Conservation (phyloP, 2,113 vertebrate species). For the Megaleporinus macrocephalus region DNA sequence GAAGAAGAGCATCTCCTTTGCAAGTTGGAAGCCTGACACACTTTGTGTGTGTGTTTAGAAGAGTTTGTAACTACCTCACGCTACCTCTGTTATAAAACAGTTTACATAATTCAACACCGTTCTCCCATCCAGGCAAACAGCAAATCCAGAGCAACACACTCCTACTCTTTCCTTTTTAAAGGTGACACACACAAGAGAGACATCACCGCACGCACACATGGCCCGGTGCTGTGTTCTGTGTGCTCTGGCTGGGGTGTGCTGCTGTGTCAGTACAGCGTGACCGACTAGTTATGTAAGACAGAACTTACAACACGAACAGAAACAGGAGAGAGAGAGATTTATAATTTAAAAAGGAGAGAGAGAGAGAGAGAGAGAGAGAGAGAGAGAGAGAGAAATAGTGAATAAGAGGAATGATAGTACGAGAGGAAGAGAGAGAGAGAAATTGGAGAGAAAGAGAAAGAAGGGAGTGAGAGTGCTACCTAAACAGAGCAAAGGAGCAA, state of each 20-base stretch:
- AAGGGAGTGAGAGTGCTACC: neutral
- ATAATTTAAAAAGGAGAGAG: neutral
- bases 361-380: too few species aligned
- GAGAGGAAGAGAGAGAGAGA: neutral
- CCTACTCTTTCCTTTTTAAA: conserved; percentile 54
- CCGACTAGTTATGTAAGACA: conserved; percentile 64
- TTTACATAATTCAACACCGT: neutral
- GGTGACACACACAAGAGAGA: conserved; percentile 35
- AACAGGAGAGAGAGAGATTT: neutral
- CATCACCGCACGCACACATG: neutral
- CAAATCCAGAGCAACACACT: conserved; percentile 2
- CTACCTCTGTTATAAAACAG: conserved; percentile 9
- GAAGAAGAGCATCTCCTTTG: neutral
- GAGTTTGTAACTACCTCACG: neutral
- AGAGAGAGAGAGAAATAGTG: neutral
- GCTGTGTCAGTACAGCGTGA: conserved; percentile 41
- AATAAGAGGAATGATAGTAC: neutral
- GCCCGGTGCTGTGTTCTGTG: too few species aligned
- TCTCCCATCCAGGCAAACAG: neutral
- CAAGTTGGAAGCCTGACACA: conserved; percentile 3
- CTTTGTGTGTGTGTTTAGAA: neutral
- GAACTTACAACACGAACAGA: conserved; percentile 42
- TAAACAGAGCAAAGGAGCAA: neutral
- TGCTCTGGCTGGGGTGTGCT: neutral
- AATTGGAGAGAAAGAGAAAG: neutral